Evolutionary conservation across 2,797 vertebrate genomes (phyloP), one percentile per base, ranked within the genome.

Genomic region (Scarus forsteni): DNA sequence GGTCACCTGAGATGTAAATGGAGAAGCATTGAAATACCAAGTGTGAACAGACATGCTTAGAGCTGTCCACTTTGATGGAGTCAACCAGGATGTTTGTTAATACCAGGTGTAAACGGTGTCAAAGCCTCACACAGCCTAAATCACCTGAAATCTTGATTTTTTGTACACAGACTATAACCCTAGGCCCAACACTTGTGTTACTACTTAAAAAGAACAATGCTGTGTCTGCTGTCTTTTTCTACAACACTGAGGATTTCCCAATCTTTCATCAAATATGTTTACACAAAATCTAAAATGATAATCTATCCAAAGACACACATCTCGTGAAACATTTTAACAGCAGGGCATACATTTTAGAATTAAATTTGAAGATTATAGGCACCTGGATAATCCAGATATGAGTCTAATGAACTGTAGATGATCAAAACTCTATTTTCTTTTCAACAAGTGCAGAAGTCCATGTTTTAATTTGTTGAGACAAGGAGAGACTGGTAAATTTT

Each of bases 221-320:
- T 39, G 27, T 67, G 27, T 55, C 19, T 45, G 70, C 54, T 48
- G 60, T 51, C n/a, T 62, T 46, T 4, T 55, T 77, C 70, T 63
- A 14, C 51, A 54, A 38, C 39, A 27, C 18, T 11, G 63, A 11
- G 40, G 40, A 42, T n/a, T n/a, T n/a, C n/a, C n/a, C n/a, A n/a
- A n/a, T n/a, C n/a, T n/a, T n/a, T n/a, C n/a, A n/a, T n/a, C n/a
- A n/a, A n/a, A n/a, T n/a, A n/a, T 42, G 10, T 5, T 5, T 42
- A 4, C 27, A 27, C 27, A 27, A 27, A 27, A 4, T 27, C 2
- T 27, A 27, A 2, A 27, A 27, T 27, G 27, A 27, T 27, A 27
- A 27, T 27, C 2, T 27, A 27, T 27, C 27, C 27, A 27, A 27
- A 27, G 27, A 27, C 2, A 27, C 2, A 27, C 27, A 27, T 27